Conservation (phyloP, 2,797 vertebrate genomes). For the Clamator glandarius region DNA sequence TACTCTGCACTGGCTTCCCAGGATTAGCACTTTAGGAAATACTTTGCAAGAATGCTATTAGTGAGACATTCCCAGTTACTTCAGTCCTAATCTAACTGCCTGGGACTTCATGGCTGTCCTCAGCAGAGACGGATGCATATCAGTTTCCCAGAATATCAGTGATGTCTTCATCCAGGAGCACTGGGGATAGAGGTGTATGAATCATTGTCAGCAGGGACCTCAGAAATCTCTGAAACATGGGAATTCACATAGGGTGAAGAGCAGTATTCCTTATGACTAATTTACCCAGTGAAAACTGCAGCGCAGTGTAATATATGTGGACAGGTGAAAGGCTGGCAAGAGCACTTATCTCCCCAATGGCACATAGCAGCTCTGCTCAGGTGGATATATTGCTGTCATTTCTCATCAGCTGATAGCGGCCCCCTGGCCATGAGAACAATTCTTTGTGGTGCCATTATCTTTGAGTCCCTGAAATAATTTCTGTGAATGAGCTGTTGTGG, state of each 20-base stretch:
- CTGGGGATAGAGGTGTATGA: neutral
- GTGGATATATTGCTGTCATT: neutral
- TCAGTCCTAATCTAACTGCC: neutral
- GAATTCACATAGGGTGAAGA: neutral
- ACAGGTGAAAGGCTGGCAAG: neutral
- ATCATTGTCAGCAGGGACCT: neutral
- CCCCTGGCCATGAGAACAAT: neutral
- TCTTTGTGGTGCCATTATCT: slow-evolving; percentile 39
- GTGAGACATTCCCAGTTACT: neutral
- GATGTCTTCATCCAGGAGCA: neutral
- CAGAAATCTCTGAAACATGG: neutral
- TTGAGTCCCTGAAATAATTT: slow-evolving; percentile 12
- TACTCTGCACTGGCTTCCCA: neutral
- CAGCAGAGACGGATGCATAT: neutral
- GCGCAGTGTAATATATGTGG: neutral
- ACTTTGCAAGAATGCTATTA: neutral
- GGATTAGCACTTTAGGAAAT: neutral
- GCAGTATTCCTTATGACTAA: neutral
- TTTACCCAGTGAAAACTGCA: neutral
- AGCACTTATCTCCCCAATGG: neutral
- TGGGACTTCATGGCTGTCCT: neutral
- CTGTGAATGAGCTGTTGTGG: neutral
- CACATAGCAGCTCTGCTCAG: neutral
- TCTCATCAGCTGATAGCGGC: neutral
- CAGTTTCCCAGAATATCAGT: neutral